Percentiles rank a stretch among this genome's conserved stretches.
Conservation (phyloP, 2,888 invertebrate species). For the Helobdella robusta region DNA sequence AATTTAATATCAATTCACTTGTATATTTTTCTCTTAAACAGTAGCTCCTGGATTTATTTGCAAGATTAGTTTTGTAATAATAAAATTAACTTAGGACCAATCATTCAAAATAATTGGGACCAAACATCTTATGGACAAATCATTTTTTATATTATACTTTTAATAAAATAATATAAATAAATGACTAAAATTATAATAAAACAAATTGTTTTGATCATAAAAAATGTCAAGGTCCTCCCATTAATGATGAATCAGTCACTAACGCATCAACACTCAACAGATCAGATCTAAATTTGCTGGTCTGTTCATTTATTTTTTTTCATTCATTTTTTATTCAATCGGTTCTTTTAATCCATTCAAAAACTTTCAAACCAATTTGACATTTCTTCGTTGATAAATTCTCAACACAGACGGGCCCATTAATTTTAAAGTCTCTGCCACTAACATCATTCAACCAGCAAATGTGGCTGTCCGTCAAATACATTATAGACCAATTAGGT, state of each 20-base stretch:
- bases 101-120: too few relatives aligned
- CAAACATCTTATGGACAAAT: too few relatives aligned
- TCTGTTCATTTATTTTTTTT: neutral
- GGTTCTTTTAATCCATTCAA: neutral
- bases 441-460: constrained; percentile 83
- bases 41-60: too few relatives aligned
- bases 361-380: neutral
- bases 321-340: neutral
- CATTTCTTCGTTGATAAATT: neutral
- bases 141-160: too few relatives aligned
- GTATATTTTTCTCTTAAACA: too few relatives aligned
- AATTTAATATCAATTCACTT: constrained; percentile 1
- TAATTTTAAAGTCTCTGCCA: constrained; percentile 71
- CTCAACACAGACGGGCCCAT: constrained; percentile 59
- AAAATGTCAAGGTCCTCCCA: neutral
- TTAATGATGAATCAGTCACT: neutral
- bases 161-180: too few relatives aligned
- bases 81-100: too few relatives aligned
- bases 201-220: too few relatives aligned
- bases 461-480: constrained; percentile 71
- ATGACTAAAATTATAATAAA: too few relatives aligned
- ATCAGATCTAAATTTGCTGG: constrained; percentile 4
- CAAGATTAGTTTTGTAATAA: too few relatives aligned
- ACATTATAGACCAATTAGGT: constrained; percentile 5
- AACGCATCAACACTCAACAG: neutral